Evolutionary conservation across 1,140 invertebrate species (phyloP).

Genomic region (Brachionus paranguensis): DNA sequence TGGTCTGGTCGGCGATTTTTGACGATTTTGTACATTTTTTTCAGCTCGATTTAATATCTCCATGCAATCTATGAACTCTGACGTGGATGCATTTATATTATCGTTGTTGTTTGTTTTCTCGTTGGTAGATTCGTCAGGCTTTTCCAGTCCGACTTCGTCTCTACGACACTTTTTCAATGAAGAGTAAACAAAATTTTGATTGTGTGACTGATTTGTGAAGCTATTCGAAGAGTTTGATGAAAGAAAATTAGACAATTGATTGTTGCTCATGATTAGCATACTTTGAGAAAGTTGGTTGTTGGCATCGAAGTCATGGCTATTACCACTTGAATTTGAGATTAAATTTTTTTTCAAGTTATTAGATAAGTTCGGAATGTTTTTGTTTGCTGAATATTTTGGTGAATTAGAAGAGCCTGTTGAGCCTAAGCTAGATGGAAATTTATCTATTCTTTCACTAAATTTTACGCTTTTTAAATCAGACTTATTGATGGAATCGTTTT

Average conservation of each 20-base stretch:
- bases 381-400: constrained; percentile 1
- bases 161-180: not conserved
- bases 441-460: constrained; percentile 13
- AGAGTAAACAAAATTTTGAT: constrained; percentile 5
- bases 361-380: not conserved
- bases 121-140: not conserved
- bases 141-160: not conserved
- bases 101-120: constrained; percentile 42
- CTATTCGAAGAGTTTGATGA: constrained; percentile 48
- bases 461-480: constrained; percentile 10
- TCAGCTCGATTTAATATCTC: constrained; percentile 51
- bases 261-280: constrained; percentile 44
- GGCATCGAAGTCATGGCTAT: not conserved
- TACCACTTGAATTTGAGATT: not conserved
- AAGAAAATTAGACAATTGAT: constrained; percentile 45
- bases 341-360: not conserved
- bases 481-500: not conserved
- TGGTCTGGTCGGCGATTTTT: not conserved
- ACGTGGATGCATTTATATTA: constrained; percentile 47
- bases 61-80: constrained; percentile 53
- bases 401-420: not conserved
- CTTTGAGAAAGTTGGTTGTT: constrained; percentile 42
- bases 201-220: constrained; percentile 17
- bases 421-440: not conserved
- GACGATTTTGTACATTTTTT: constrained; percentile 47